Evolutionary conservation across 1,140 invertebrate species (phyloP).

Genomic region (Macrosteles quadrilineatus): DNA sequence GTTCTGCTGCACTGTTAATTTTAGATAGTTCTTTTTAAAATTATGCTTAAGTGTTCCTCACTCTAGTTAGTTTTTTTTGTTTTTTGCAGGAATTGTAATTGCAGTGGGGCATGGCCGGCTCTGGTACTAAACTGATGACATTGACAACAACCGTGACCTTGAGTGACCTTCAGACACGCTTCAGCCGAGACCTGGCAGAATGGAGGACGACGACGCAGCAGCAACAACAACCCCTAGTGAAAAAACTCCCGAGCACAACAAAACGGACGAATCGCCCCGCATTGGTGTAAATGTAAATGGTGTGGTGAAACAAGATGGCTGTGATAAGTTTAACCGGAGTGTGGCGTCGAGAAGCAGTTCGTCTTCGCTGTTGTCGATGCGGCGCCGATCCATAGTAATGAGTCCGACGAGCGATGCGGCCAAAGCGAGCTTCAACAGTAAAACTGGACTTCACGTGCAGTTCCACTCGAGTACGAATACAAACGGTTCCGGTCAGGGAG

Average conservation of each 20-base stretch:
- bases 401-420: constrained; percentile 32
- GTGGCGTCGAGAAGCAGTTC: constrained; percentile 12
- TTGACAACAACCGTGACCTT: background rate
- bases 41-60: no score
- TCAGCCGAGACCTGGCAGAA: constrained; percentile 20
- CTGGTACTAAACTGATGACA: no score
- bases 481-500: background rate
- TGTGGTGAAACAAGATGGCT: background rate
- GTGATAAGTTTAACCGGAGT: background rate
- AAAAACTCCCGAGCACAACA: no score
- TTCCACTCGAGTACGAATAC: constrained; percentile 21
- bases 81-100: no score
- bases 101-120: no score
- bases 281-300: constrained; percentile 20
- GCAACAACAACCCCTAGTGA: background rate
- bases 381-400: constrained; percentile 38
- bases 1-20: no score
- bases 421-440: constrained; percentile 1
- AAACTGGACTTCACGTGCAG: constrained; percentile 28
- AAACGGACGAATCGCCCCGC: constrained; percentile 23
- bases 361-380: constrained; percentile 27
- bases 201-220: constrained; percentile 23
- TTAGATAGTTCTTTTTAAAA: no score
- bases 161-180: constrained; percentile 24
- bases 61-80: no score